Evolutionary conservation across 64 coral and sea anemone species (phyloP).

Genomic region (Acropora yongei): DNA sequence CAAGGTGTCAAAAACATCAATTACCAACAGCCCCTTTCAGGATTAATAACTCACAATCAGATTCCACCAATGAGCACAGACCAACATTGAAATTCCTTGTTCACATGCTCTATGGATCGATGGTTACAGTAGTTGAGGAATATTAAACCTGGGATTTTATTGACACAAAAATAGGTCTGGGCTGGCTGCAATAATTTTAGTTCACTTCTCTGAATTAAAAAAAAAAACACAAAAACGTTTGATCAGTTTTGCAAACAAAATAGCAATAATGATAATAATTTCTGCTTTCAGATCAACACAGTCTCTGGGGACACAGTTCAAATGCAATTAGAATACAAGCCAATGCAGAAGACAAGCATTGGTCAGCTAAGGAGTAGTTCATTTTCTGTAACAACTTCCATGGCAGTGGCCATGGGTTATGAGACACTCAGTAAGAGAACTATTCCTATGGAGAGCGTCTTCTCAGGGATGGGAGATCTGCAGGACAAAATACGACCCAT

Average conservation of each 20-base stretch:
- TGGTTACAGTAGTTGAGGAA: no score
- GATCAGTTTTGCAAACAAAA: neutral
- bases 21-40: no score
- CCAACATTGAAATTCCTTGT: no score
- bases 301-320: slow-evolving; percentile 88
- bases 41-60: no score
- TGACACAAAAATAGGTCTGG: no score
- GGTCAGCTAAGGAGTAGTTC: slow-evolving; percentile 47
- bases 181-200: no score
- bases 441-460: slow-evolving; percentile 78
- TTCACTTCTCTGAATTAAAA: slow-evolving; percentile 1
- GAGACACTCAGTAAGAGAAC: slow-evolving; percentile 72
- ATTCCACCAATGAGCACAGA: no score
- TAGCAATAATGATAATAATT: neutral
- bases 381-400: slow-evolving; percentile 45
- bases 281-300: slow-evolving; percentile 69
- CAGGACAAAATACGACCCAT: slow-evolving; percentile 85
- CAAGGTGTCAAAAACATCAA: no score
- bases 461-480: slow-evolving; percentile 68
- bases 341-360: slow-evolving; percentile 20
- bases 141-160: no score
- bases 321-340: slow-evolving; percentile 81
- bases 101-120: no score
- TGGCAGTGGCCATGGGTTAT: slow-evolving; percentile 64
- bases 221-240: neutral